Base-by-base conservation (phyloP, 2,888 invertebrate genomes). In the Lymantria dispar region DNA sequence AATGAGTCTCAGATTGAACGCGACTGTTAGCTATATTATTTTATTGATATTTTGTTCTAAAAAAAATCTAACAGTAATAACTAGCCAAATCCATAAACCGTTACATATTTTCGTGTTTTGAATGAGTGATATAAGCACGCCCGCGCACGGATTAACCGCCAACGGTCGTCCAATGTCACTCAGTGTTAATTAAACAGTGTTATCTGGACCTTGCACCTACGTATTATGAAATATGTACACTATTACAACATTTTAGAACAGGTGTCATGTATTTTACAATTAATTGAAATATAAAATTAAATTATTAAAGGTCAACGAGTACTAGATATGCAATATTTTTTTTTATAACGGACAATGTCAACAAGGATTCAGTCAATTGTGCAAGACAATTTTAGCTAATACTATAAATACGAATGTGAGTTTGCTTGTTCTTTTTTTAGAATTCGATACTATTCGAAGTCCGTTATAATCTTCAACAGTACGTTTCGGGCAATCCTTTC, bases 81-180 rank as follows among this genome's bases (percentile, higher is more conserved):
- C 50, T 64, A 66, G 57, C 53, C 48, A 52, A 71, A 65, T 62
- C 59, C 57, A 61, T 62, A 61, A 67, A 70, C 75, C 68, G 76
- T 76, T 76, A 76, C 43, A 68, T 59, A 60, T 64, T 64, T 53
- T 47, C 45, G 56, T 47, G 58, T 59, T 38, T 57, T 59, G 52
- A 47, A 43, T 48, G 48, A 42, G 64, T 75, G 71, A 74, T 74
- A 72, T 71, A 72, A 76, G 67, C 55, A 54, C 54, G 55, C 62
- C 60, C 64, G 64, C 70, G 69, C 56, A 51, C 52, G 49, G 59
- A 60, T 62, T 62, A 64, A 47, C 45, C 60, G 54, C 56, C 56
- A 54, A 59, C 59, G 57, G 55, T 54, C 63, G 54, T 54, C 65
- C 66, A 73, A 62, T 72, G 68, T 62, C 72, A 64, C 49, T 50